phyloP scores from a whole-genome alignment of 1,140 invertebrate genomes.

The Drepana arcuata region DNA sequence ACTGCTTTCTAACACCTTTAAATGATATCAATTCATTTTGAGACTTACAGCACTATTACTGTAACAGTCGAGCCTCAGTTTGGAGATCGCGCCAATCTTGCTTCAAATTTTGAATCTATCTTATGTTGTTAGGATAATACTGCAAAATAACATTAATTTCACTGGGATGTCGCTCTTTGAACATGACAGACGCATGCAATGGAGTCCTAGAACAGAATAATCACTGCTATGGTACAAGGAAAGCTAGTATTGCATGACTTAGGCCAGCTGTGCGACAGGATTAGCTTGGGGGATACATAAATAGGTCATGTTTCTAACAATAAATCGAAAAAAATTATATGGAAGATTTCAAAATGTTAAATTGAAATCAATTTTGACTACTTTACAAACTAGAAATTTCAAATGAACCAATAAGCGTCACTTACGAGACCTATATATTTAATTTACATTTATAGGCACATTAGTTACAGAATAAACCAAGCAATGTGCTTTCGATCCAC shows the following conservation, averaged over 20 bases:
- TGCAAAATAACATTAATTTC: constrained; percentile 62
- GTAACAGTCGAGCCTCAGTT: constrained; percentile 48
- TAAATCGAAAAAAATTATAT: not conserved
- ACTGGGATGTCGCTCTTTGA: constrained; percentile 43
- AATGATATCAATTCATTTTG: constrained; percentile 42
- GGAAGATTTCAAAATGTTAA: not conserved
- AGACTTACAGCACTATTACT: constrained; percentile 35
- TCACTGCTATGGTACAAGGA: constrained; percentile 34
- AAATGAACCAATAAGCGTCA: constrained; percentile 48
- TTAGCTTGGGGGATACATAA: constrained; percentile 10
- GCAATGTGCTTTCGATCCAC: constrained; percentile 61
- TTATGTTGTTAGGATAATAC: constrained; percentile 58
- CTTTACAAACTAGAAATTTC: constrained; percentile 47
- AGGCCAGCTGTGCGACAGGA: constrained; percentile 49
- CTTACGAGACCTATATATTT: constrained; percentile 62
- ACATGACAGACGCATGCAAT: constrained; percentile 29
- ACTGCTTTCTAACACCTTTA: constrained; percentile 57
- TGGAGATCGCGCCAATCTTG: constrained; percentile 50
- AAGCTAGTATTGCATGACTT: constrained; percentile 40
- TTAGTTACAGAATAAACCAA: constrained; percentile 68
- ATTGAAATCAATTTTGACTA: not conserved
- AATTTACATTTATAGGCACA: constrained; percentile 71
- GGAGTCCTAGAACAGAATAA: constrained; percentile 36
- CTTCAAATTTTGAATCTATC: constrained; percentile 48
- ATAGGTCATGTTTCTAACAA: not conserved